Evolutionary conservation across 1,140 invertebrate genomes (phyloP), one percentile per base, ranked within the genome.

Genomic region (Oryctes rhinoceros): DNA sequence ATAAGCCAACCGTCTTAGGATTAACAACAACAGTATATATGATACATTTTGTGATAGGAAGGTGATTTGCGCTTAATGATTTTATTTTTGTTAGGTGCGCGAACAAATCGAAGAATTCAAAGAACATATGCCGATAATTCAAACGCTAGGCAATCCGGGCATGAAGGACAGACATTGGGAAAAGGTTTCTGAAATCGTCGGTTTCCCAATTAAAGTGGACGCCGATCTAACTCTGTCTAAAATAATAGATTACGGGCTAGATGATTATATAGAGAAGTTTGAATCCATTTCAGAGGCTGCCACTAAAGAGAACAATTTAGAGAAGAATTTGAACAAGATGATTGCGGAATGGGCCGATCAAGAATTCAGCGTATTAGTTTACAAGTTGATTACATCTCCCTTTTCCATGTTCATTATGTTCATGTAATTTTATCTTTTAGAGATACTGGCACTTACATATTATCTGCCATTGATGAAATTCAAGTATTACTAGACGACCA

Each of bases 401-500:
- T 88, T 65, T 37, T 47, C 79, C 71, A n/a, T 59, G 49, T 15
- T 65, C 47, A 47, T 44, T 47, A 62, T 3, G 20, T 13, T 78
- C 44, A 39, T 11, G 20, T 62, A 15, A 9, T 71, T 44, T 59
- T 80, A 48, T 81, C 78, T 82, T 85, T 74, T 86, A 92, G 96
- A 83, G 97, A 99, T 87, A 96, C 96, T 1, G 97, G 97, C 24
- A 98, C 97, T 1, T 94, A 93, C 83, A 96, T 99, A 82, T 89
- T 99, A 80, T 94, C 96, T 0, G 93, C 95, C 79, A 92, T 98
- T 1, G 97, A 99, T 89, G 97, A 98, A 83, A 98, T 99, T 86
- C 97, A 99, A 89, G 88, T 97, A n/a, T 88, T 98, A 48, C 88
- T 99, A 20, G 98, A 99, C 88, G 97, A 99, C 88, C 97, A 99